phyloP scores from a whole-genome alignment of 2,113 vertebrate species.

The Ochotona curzoniae region DNA sequence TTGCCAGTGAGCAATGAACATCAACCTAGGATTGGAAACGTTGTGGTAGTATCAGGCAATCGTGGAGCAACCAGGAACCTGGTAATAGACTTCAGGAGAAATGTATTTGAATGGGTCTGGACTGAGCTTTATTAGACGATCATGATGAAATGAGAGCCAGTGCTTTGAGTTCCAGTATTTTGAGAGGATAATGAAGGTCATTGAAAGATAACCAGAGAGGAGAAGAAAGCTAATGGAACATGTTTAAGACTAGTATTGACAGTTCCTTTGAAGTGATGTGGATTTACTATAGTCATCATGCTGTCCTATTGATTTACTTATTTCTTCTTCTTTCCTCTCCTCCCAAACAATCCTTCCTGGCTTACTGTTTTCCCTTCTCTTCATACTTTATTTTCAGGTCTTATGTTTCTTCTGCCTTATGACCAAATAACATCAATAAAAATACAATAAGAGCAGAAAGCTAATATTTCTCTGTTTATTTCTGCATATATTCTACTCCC shows the following conservation, averaged over 20 bases:
- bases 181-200: slow-evolving; percentile 17
- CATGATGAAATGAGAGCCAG: background rate
- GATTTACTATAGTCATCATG: background rate
- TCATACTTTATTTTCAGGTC: background rate
- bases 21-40: background rate
- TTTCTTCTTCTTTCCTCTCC: background rate
- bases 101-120: background rate
- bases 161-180: background rate
- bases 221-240: background rate
- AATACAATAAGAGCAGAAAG: background rate
- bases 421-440: slow-evolving; percentile 21
- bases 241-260: background rate
- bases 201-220: background rate
- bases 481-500: background rate
- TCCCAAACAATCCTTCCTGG: background rate
- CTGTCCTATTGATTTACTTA: background rate
- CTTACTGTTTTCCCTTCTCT: slow-evolving; percentile 2
- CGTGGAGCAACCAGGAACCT: background rate
- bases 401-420: background rate
- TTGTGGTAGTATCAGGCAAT: background rate
- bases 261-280: background rate
- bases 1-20: background rate
- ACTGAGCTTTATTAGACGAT: background rate
- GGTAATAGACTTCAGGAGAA: background rate
- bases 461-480: background rate